Base-by-base conservation (phyloP, 2,888 invertebrate genomes). In the Linnaemya tessellans region DNA sequence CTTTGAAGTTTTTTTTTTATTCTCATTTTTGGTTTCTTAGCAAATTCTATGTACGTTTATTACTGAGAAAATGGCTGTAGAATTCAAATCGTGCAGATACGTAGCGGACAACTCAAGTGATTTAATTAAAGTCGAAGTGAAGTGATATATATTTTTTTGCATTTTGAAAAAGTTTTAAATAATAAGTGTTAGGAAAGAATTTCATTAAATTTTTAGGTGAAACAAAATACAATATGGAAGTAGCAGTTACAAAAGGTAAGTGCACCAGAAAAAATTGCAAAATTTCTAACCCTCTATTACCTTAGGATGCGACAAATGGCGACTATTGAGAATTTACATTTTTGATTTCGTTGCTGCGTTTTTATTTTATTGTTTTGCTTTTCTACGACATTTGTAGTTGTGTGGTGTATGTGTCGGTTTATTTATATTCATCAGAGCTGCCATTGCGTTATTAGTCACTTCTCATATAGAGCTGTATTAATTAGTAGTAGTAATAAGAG, bases 281-380 rank as follows among this genome's bases (percentile, higher is more conserved):
- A 87, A 87, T 84, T 87, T 88, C 87, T 87, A 84, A 78, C 84
- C 87, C 88, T 88, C 86, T 86, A 85, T 75, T 87, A 81, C 88
- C 84, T 87, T 79, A 64, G 87, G 86, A 88, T 89, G 89, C 89
- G 89, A 89, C 89, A 89, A 89, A 90, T 91, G 90, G 91, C 91
- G 90, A 92, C 91, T 91, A 87, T 87, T 87, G 87, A 88, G 87
- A 62, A 80, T 81, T 78, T 82, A 67, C 43, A 51, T 80, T 84
- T 84, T 81, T 71, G 74, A 70, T 80, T 87, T 87, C 77, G 83
- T 86, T 86, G 70, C 78, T 77, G 78, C 70, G 70, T 77, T 84
- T 84, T 70, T 56, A 74, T 86, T 80, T 87, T 86, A 75, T 78
- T 87, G 75, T 79, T 83, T 80, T 79, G 74, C 71, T 86, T 78